Evolutionary conservation across 2,888 invertebrate genomes (phyloP).

Genomic region (Drosophila paramelanica): DNA sequence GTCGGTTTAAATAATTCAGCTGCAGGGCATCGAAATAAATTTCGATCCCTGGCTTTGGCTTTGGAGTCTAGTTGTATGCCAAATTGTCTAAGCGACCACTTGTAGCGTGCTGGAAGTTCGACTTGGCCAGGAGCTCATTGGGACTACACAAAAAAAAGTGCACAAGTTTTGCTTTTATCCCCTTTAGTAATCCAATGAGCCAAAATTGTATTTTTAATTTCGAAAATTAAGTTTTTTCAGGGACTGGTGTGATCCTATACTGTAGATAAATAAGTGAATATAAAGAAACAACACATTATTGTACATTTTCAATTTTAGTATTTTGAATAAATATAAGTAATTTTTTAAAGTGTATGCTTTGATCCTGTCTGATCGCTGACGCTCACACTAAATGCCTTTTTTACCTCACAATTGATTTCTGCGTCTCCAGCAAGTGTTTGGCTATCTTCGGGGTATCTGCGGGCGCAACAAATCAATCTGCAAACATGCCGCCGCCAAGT

Average conservation of each 20-base stretch:
- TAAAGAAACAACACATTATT: no score
- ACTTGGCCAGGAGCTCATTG: conserved; percentile 34
- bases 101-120: conserved; percentile 50
- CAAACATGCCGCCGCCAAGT: conserved; percentile 78
- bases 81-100: conserved; percentile 58
- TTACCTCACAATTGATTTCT: conserved; percentile 65
- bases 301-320: neutral
- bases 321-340: neutral
- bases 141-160: conserved; percentile 21
- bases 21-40: conserved; percentile 82
- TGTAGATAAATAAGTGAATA: no score
- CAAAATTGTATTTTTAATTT: no score
- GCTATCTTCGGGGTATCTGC: conserved; percentile 63
- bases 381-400: conserved; percentile 72
- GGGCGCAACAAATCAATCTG: conserved; percentile 81
- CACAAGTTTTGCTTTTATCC: no score
- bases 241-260: no score
- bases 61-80: conserved; percentile 40
- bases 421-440: conserved; percentile 69
- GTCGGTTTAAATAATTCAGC: conserved; percentile 85
- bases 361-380: conserved; percentile 43
- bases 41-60: conserved; percentile 51
- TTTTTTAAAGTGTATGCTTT: conserved; percentile 35
- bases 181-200: no score
- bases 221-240: no score